phyloP scores from a whole-genome alignment of 2,888 invertebrate species.

The Calliphora vomitoria region DNA sequence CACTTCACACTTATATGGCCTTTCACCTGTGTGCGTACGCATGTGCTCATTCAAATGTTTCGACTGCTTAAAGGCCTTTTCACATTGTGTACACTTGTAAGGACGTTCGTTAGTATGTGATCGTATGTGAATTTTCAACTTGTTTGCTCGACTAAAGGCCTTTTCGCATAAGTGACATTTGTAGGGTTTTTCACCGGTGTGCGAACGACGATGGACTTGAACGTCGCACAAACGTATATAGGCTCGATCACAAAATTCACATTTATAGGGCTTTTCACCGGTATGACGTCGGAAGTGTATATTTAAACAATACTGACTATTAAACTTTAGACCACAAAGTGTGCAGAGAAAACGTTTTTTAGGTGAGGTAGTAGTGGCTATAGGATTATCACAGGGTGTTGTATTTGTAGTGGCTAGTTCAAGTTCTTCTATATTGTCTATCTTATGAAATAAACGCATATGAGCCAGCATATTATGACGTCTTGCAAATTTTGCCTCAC shows the following conservation, averaged over 20 bases:
- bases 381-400: too few species aligned
- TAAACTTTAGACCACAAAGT: too few species aligned
- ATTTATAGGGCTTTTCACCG: conserved; percentile 44
- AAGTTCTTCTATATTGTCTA: too few species aligned
- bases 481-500: too few species aligned
- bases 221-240: conserved; percentile 19
- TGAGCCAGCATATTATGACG: too few species aligned
- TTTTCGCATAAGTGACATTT: conserved; percentile 80
- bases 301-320: too few species aligned
- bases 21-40: conserved; percentile 46
- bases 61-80: conserved; percentile 88
- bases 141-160: conserved; percentile 87
- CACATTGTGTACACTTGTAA: conserved; percentile 86
- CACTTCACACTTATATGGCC: conserved; percentile 49
- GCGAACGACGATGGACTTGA: neutral
- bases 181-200: too few species aligned
- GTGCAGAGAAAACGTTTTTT: too few species aligned
- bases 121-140: conserved; percentile 87
- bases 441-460: too few species aligned
- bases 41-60: conserved; percentile 89
- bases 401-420: too few species aligned
- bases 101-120: conserved; percentile 86
- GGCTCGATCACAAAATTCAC: conserved; percentile 35
- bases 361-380: too few species aligned
- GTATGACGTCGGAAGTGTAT: too few species aligned